A percentile compares a stretch with the other conserved stretches of the same genome.
phyloP scores from a whole-genome alignment of 2,888 invertebrate genomes.

The Selenia dentaria region DNA sequence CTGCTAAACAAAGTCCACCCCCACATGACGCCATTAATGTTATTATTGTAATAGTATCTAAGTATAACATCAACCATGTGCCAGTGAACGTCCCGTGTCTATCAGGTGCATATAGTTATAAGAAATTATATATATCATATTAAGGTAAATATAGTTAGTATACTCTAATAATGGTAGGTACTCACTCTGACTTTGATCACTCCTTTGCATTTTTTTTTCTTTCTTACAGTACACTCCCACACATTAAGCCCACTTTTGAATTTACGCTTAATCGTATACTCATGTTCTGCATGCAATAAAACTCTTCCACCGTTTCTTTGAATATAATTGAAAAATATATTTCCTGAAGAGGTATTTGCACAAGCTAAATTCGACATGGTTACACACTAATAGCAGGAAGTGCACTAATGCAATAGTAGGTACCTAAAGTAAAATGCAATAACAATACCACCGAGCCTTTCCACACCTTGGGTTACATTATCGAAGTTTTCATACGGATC shows the following conservation, averaged over 20 bases:
- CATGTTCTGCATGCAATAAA: conserved; percentile 7
- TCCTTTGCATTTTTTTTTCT: conserved; percentile 11
- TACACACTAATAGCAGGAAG: conserved; percentile 1
- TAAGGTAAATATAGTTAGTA: too few relatives aligned
- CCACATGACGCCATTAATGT: not conserved
- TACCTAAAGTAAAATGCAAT: too few relatives aligned
- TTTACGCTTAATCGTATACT: conserved; percentile 13
- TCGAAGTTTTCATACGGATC: too few relatives aligned
- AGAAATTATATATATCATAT: too few relatives aligned
- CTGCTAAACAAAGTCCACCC: not conserved
- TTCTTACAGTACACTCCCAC: conserved; percentile 13
- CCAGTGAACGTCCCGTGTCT: too few relatives aligned
- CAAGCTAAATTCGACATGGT: conserved; percentile 13
- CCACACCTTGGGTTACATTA: too few relatives aligned
- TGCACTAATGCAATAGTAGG: not conserved
- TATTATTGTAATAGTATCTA: not conserved
- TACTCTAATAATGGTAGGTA: not conserved
- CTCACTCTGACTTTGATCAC: conserved; percentile 13
- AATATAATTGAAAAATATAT: conserved; percentile 9
- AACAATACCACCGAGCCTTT: too few relatives aligned
- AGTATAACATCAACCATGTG: too few relatives aligned
- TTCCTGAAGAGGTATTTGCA: conserved; percentile 7
- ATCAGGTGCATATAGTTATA: not conserved
- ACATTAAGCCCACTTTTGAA: conserved; percentile 10
- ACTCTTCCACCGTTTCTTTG: conserved; percentile 10